Evolutionary conservation across 2,888 invertebrate genomes (phyloP), one percentile per base, ranked within the genome.

Genomic region (Leptinotarsa peninsularis): DNA sequence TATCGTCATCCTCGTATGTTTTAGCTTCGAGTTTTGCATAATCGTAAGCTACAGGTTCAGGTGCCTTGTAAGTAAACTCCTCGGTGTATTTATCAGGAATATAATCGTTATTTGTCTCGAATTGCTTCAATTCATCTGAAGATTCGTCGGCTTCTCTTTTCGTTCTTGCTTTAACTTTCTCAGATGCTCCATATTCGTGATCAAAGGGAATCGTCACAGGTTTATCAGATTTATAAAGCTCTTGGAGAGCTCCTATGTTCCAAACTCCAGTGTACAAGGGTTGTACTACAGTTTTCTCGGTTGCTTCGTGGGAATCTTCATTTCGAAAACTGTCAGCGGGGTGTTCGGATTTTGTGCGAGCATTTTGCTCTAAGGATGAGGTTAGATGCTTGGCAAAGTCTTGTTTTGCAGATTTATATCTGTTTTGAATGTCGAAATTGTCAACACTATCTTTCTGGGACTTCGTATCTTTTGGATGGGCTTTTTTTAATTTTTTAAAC

Each of bases 201-300:
- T 87, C 87, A 69, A 84, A 85, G 4, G 87, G 87, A n/a, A 87
- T 82, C 2, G 85, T 82, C 66, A 86, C 81, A 0, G 85, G 82
- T 73, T 86, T 85, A 74, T 85, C 83, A 27, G 84, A 81, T 73
- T 84, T 85, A 43, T 86, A 77, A 14, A 85, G 83, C 72, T 86
- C 84, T 72, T 86, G 83, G 5, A 85, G 67, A 66, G 75, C 76
- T 77, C 83, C 80, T 49, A 78, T 76, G 15, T 82, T 80, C 23
- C 86, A 79, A 21, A 86, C 78, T 21, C 86, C 87, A 1, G 85
- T 81, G 77, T 84, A 85, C n/a, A 85, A 76, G 17, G 86, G 80
- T 14, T 79, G 79, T 3, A 79, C 69, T 23, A 78, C 72, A 7
- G 76, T 72, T n/a, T 76, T 76, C 21, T 77, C 81, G n/a, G 79